These are phyloP conservation scores for Mesocentrotus franciscanus DNA, from an alignment of 53 echinoderm and acorn worm species.

Conservation along the genomic window DNA sequence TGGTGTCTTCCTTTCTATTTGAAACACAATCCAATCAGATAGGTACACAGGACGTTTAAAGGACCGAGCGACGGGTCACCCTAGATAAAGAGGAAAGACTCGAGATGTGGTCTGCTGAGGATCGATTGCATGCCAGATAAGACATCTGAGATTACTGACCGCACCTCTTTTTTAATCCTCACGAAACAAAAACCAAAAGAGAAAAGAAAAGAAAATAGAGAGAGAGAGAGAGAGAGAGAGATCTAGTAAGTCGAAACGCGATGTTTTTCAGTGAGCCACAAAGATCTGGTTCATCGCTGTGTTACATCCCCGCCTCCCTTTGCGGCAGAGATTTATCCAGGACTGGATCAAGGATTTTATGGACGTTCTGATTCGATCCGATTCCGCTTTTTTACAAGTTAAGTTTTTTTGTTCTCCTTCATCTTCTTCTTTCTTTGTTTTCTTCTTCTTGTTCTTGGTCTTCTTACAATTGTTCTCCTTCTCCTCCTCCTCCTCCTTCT, in stretches of 20 bases:
- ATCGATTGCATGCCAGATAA: background rate
- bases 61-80: background rate
- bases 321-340: background rate
- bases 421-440: too few relatives aligned
- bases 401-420: too few relatives aligned
- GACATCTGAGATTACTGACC: conserved; percentile 30
- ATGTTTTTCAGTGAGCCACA: background rate
- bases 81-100: conserved; percentile 7
- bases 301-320: background rate
- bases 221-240: conserved; percentile 27
- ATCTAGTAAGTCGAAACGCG: too few relatives aligned
- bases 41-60: conserved; percentile 15
- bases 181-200: background rate
- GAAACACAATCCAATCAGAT: background rate
- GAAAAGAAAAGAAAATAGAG: background rate
- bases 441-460: too few relatives aligned
- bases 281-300: background rate
- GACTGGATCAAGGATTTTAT: too few relatives aligned
- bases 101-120: background rate
- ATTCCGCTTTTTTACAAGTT: too few relatives aligned
- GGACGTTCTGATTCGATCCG: too few relatives aligned
- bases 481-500: too few relatives aligned
- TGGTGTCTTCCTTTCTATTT: background rate
- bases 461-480: too few relatives aligned
- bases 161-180: background rate